phyloP scores from a whole-genome alignment of 2,888 invertebrate genomes.

The Adelognathus sp. region DNA sequence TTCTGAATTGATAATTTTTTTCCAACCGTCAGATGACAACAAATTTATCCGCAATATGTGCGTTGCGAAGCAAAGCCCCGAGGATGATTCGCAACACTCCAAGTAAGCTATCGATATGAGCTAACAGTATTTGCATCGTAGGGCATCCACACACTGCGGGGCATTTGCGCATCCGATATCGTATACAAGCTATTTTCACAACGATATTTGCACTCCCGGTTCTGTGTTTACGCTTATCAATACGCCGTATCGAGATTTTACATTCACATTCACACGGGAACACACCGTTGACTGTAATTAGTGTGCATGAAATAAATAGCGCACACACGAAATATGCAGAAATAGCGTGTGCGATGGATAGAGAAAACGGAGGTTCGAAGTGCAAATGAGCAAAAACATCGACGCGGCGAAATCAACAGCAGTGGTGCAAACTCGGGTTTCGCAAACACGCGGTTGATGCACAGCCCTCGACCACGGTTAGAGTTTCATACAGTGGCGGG shows the following conservation, averaged over 20 bases:
- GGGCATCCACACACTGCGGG: not conserved
- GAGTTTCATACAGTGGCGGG: conserved; percentile 1
- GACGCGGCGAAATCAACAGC: not conserved
- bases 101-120: not conserved
- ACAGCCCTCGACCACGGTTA: not conserved
- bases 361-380: not conserved
- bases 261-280: not conserved
- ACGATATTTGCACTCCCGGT: conserved; percentile 14
- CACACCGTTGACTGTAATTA: conserved; percentile 32
- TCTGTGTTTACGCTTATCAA: conserved; percentile 4
- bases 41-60: not conserved
- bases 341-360: not conserved
- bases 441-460: conserved; percentile 14
- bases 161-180: not conserved
- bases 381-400: not conserved
- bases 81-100: not conserved
- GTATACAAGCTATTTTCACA: conserved; percentile 17
- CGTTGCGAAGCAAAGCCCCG: not conserved
- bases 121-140: not conserved
- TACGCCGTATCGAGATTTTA: not conserved
- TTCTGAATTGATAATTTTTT: too few relatives aligned
- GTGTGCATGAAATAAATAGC: conserved; percentile 22
- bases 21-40: not conserved
- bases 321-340: not conserved
- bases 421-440: not conserved